Conservation (phyloP, 2,113 vertebrate genomes). For the Uropsilus gracilis region DNA sequence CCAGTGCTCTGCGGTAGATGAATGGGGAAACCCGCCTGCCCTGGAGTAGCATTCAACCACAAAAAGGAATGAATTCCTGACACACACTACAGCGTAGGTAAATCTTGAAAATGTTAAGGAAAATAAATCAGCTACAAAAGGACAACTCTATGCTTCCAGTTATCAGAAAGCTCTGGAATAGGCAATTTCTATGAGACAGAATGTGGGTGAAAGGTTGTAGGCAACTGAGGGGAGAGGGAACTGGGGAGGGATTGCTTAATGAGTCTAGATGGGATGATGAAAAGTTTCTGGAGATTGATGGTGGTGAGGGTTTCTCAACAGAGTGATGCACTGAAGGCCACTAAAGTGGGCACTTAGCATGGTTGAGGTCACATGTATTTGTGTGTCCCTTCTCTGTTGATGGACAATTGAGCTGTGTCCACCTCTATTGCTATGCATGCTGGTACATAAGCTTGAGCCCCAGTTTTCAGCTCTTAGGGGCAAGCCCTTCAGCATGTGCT, state of each 20-base stretch:
- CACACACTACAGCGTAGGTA: rapidly evolving
- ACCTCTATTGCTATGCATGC: neutral
- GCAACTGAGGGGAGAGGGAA: rapidly evolving
- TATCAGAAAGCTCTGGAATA: too few species aligned
- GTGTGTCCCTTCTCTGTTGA: neutral
- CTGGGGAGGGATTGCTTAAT: neutral
- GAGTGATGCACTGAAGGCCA: too few species aligned
- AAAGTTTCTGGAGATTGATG: neutral
- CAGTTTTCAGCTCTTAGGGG: neutral
- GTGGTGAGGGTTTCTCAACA: neutral
- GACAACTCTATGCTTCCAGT: neutral
- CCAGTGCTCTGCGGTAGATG: rapidly evolving
- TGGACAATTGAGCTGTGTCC: neutral
- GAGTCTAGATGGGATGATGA: neutral
- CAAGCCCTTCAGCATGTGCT: neutral
- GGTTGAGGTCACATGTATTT: neutral
- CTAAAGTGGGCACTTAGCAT: neutral
- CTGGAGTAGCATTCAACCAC: neutral
- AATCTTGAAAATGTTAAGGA: neutral
- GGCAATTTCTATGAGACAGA: neutral
- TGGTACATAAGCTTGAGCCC: neutral
- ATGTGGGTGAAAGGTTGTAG: neutral
- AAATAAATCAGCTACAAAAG: neutral
- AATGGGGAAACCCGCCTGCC: neutral
- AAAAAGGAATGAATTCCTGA: neutral